phyloP scores from a whole-genome alignment of 2,888 invertebrate genomes.

The Stenurella melanura region DNA sequence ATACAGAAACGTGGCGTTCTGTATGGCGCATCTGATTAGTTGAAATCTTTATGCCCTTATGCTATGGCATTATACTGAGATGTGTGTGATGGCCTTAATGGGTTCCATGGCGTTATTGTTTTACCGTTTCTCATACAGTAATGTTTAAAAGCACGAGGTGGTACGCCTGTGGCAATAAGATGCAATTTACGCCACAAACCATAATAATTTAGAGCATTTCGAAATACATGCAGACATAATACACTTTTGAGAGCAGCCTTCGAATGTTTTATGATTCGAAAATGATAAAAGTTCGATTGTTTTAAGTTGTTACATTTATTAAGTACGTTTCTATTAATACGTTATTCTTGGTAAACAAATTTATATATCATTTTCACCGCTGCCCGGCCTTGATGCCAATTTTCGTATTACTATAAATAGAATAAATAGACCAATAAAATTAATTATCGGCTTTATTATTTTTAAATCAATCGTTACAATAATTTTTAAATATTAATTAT shows the following conservation, averaged over 20 bases:
- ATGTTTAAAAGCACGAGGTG: background rate
- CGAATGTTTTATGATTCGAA: background rate
- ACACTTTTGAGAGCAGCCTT: background rate
- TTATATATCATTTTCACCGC: background rate
- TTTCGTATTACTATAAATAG: constrained; percentile 31
- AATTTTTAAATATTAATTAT: background rate
- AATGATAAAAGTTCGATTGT: constrained; percentile 7
- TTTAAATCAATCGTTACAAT: constrained; percentile 9
- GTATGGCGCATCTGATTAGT: too few species aligned
- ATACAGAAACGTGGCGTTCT: too few species aligned
- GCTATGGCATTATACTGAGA: too few species aligned
- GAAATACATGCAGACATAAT: background rate
- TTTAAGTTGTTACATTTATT: constrained; percentile 1
- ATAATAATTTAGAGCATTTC: constrained; percentile 2
- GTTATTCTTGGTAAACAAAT: constrained; percentile 2
- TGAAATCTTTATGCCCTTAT: too few species aligned
- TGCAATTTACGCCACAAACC: constrained; percentile 1
- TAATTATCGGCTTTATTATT: constrained; percentile 26
- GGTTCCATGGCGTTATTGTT: background rate
- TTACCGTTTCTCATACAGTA: background rate
- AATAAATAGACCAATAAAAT: constrained; percentile 30
- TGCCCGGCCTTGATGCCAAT: constrained; percentile 27
- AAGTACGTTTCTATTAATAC: background rate
- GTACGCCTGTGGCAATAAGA: background rate
- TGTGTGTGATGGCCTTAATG: too few species aligned